Conservation (phyloP, 1,140 invertebrate species). For the Micrasema longulum region DNA sequence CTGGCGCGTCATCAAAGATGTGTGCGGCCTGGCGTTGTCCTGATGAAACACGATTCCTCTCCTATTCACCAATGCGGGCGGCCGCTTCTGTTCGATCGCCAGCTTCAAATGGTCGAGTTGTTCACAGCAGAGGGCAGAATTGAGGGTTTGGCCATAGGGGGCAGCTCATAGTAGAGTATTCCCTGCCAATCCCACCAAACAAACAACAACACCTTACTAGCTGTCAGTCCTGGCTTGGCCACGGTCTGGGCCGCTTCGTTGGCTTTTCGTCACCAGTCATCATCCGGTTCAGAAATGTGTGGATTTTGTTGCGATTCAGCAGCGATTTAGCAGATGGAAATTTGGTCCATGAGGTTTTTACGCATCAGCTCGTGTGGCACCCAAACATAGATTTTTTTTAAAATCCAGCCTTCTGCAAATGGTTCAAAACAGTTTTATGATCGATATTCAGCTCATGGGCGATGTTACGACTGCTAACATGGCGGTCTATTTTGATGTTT, state of each 20-base stretch:
- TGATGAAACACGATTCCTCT: conserved; percentile 19
- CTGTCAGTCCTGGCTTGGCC: conserved; percentile 6
- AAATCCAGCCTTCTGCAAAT: conserved; percentile 14
- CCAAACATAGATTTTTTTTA: conserved; percentile 17
- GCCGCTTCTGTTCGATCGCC: background rate
- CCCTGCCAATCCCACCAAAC: conserved; percentile 1
- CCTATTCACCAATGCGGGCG: conserved; percentile 21
- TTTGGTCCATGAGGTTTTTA: too few species aligned
- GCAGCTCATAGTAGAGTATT: conserved; percentile 2
- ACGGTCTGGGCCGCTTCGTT: conserved; percentile 14
- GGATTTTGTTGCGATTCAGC: conserved; percentile 32
- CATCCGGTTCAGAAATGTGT: conserved; percentile 26
- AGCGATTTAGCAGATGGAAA: too few species aligned
- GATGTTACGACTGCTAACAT: conserved; percentile 15
- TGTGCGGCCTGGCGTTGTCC: conserved; percentile 11
- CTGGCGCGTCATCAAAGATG: conserved; percentile 11
- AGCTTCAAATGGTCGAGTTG: background rate
- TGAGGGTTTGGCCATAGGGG: too few species aligned
- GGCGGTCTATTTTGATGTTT: conserved; percentile 10
- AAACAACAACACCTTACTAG: conserved; percentile 14
- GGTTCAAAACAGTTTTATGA: conserved; percentile 19
- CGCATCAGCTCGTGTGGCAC: conserved; percentile 17
- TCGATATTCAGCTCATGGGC: conserved; percentile 13
- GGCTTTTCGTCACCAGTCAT: too few species aligned
- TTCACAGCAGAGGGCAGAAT: background rate